Conservation (phyloP, 2,113 vertebrate genomes). For the Calidris pugnax region DNA sequence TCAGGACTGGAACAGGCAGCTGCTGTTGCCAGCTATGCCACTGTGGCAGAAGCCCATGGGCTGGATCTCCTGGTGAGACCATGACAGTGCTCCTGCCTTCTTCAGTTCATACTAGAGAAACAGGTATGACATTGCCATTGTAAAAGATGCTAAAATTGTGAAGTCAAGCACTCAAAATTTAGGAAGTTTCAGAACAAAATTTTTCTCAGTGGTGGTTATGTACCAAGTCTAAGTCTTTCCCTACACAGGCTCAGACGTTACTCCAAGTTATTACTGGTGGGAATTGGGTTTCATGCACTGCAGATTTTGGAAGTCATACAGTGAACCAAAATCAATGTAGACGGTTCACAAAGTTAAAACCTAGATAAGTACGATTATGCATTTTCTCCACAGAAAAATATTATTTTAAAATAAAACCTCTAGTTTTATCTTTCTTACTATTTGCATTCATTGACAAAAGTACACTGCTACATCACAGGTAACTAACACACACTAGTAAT, state of each 20-base stretch:
- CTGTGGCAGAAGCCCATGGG: background rate
- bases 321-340: background rate
- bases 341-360: background rate
- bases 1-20: background rate
- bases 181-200: background rate
- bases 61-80: background rate
- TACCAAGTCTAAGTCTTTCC: background rate
- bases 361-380: background rate
- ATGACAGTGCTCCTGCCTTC: background rate
- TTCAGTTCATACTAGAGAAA: background rate
- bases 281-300: background rate
- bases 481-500: background rate
- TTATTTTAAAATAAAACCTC: background rate
- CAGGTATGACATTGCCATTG: accelerated
- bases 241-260: background rate
- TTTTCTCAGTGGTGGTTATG: background rate
- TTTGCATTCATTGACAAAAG: background rate
- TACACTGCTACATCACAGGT: background rate
- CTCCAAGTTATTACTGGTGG: background rate
- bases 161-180: background rate
- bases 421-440: background rate
- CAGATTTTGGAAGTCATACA: background rate
- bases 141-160: background rate
- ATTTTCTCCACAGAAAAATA: background rate
- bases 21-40: background rate